phyloP scores from a whole-genome alignment of 2,888 invertebrate species.

The Zaprionus obscuricornis region DNA sequence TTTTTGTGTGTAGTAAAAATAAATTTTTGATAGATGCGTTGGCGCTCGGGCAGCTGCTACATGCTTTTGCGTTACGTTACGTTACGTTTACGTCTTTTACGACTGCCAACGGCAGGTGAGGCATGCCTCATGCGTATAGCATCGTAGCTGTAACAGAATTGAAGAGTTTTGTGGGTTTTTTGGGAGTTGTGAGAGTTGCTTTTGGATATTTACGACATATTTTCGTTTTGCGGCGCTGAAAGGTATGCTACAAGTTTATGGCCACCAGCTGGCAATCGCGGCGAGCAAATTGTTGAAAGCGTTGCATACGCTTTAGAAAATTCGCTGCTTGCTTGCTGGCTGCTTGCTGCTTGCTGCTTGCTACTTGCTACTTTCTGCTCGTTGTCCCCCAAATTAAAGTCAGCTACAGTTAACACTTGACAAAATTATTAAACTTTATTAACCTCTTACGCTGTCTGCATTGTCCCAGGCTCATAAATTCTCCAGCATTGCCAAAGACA shows the following conservation, averaged over 20 bases:
- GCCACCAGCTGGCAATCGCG: constrained; percentile 38
- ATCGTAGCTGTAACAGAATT: background rate
- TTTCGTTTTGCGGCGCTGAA: constrained; percentile 28
- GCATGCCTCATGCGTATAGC: no score
- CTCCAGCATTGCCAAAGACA: constrained; percentile 46
- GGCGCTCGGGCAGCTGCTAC: constrained; percentile 32
- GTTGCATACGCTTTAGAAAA: constrained; percentile 49
- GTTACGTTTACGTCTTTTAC: no score
- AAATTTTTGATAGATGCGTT: constrained; percentile 72
- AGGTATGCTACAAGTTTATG: constrained; percentile 35
- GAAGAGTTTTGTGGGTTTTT: background rate
- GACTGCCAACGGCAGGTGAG: constrained; percentile 42
- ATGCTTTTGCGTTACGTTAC: no score
- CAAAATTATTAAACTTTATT: constrained; percentile 73
- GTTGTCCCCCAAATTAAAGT: constrained; percentile 63
- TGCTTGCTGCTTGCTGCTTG: no score
- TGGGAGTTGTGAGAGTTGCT: background rate
- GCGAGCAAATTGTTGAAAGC: constrained; percentile 2
- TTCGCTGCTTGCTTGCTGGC: no score
- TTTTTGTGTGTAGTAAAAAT: constrained; percentile 72
- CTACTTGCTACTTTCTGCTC: no score
- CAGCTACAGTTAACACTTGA: constrained; percentile 58
- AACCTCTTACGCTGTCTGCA: constrained; percentile 60
- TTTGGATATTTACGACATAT: constrained; percentile 46
- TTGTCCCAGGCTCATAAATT: constrained; percentile 55